Evolutionary conservation across 2,888 invertebrate genomes (phyloP).

Genomic region (Linyphia triangularis): DNA sequence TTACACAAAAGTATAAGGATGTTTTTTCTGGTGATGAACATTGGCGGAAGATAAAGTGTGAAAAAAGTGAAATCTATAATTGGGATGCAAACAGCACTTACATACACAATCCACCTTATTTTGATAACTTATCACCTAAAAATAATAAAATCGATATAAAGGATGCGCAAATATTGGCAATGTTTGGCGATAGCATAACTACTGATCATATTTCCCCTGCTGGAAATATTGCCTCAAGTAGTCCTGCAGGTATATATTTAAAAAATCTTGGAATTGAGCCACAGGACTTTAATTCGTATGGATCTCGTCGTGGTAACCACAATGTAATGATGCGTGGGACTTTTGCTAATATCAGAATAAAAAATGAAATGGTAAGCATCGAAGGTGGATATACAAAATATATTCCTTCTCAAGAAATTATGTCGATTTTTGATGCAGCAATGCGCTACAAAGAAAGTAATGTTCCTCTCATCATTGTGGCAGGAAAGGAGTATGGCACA

Average conservation of each 20-base stretch:
- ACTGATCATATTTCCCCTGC: constrained; percentile 46
- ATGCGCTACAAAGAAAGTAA: constrained; percentile 22
- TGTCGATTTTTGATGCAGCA: constrained; percentile 41
- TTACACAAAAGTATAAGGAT: not conserved
- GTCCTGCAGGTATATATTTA: constrained; percentile 33
- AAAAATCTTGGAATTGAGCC: constrained; percentile 4
- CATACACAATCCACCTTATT: not conserved
- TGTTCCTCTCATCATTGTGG: constrained; percentile 33
- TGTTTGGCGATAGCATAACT: constrained; percentile 26
- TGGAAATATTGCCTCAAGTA: constrained; percentile 22
- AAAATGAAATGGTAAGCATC: constrained; percentile 3
- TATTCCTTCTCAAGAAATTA: constrained; percentile 1
- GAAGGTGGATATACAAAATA: constrained; percentile 7
- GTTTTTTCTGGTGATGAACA: not conserved
- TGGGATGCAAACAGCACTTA: constrained; percentile 16
- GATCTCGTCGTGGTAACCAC: constrained; percentile 14
- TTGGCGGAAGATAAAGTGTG: constrained; percentile 3
- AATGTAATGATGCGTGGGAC: constrained; percentile 28
- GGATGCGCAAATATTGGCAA: not conserved
- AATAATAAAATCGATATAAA: not conserved
- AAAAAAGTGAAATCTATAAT: constrained; percentile 4
- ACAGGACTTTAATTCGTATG: constrained; percentile 12
- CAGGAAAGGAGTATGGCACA: constrained; percentile 34
- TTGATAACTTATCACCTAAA: not conserved
- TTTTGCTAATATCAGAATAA: constrained; percentile 10